Evolutionary conservation across 2,797 vertebrate genomes (phyloP), one percentile per base, ranked within the genome.

Genomic region (Rachycentron canadum): DNA sequence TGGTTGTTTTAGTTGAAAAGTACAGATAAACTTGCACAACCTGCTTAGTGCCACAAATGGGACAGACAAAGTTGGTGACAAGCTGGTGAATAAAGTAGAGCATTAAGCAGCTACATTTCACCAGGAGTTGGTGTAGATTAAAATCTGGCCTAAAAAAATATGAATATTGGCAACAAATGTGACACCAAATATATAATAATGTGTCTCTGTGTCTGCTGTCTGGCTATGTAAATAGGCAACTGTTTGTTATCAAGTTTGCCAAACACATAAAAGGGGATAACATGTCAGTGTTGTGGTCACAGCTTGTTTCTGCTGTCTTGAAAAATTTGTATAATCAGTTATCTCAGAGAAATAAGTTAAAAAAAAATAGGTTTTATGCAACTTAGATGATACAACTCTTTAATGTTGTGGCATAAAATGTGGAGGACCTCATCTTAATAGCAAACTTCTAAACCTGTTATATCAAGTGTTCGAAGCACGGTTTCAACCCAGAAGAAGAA

Each of bases 401-500:
- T 47, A 72, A 64, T 11, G 17, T 36, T 26, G 26, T 45, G 23
- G 68, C 45, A n/a, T 36, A 4, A 68, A 50, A 79, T 30, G 7
- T n/a, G 30, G 1, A 21, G 25, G 1, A 25, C 1, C 3, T 43
- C 26, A 8, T 30, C 21, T 57, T 7, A 17, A 65, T 4, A 28
- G 14, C 5, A 7, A 45, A 77, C n/a, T 30, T 9, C 52, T 11
- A 36, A 60, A 1, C 13, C 8, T 13, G 21, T 26, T 43, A 59
- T 11, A 58, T 38, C 16, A 69, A 57, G 3, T 32, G 32, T 32
- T 0, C 14, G 13, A 13, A 34, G 16, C 34, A 55, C 2, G n/a
- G 17, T 71, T 57, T 64, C 9, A 60, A 79, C 52, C 10, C 49
- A 69, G 57, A 69, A 26, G 11, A 66, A 73, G 8, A 60, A 68